Conservation (phyloP, 2,113 vertebrate genomes). For the Phoenicopterus ruber region DNA sequence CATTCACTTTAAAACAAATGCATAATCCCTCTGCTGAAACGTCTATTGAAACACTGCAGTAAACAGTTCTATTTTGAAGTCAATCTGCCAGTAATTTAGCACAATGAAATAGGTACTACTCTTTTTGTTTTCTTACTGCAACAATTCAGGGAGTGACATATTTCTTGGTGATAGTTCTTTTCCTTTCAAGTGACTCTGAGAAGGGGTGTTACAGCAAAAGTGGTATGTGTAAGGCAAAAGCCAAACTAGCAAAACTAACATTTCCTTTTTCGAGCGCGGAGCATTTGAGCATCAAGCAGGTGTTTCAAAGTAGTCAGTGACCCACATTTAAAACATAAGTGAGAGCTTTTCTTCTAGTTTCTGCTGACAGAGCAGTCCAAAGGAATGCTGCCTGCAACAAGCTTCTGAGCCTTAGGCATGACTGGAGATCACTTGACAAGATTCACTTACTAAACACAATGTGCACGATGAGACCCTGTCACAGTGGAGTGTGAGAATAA, state of each 20-base stretch:
- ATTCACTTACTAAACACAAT: background rate
- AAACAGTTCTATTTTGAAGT: background rate
- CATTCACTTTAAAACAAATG: background rate
- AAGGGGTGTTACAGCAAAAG: background rate
- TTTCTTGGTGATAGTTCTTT: background rate
- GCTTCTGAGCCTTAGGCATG: constrained; percentile 1
- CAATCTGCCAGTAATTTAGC: background rate
- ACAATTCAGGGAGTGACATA: background rate
- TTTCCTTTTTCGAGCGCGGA: background rate
- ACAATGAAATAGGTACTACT: background rate
- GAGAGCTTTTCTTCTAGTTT: background rate
- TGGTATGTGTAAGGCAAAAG: background rate
- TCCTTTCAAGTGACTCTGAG: background rate
- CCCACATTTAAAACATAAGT: background rate
- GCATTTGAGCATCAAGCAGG: background rate
- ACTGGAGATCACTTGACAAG: constrained; percentile 40
- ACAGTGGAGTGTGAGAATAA: background rate
- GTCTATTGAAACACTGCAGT: background rate
- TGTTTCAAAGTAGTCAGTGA: background rate
- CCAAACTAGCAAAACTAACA: background rate
- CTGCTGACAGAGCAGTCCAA: constrained; percentile 44
- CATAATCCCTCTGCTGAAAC: background rate
- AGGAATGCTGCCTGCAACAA: constrained; percentile 13
- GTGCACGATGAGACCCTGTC: background rate
- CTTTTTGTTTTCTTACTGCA: background rate